A percentile compares a stretch with the other conserved stretches of the same genome.
phyloP scores from a whole-genome alignment of 2,797 vertebrate genomes.

The Antennarius maculatus region DNA sequence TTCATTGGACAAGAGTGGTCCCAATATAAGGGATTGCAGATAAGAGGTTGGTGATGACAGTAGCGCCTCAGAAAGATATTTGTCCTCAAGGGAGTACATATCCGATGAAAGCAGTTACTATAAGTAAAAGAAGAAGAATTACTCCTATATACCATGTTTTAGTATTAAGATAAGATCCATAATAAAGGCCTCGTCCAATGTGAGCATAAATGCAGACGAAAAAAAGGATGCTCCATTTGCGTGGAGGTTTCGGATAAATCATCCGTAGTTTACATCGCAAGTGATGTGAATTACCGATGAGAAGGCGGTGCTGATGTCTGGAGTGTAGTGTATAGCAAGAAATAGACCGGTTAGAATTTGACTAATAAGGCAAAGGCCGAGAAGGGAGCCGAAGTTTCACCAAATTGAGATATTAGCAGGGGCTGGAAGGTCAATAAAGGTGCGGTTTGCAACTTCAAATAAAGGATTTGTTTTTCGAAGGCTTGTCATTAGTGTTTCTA shows the following conservation, averaged over 20 bases:
- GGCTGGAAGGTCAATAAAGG: constrained; percentile 33
- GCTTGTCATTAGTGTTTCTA: constrained; percentile 56
- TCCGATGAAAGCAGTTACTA: constrained; percentile 66
- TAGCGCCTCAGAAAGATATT: too few species aligned
- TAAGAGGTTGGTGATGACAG: too few species aligned
- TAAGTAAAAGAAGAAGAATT: background rate
- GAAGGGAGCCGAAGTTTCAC: too few species aligned
- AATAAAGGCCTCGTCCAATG: too few species aligned
- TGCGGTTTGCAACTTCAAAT: constrained; percentile 46
- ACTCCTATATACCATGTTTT: constrained; percentile 64
- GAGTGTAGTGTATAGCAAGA: constrained; percentile 59
- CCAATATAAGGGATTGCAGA: too few species aligned
- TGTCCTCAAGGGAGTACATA: constrained; percentile 61
- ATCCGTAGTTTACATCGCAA: too few species aligned
- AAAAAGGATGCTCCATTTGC: constrained; percentile 66
- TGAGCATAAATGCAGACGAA: constrained; percentile 58
- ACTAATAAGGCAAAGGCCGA: rapidly evolving
- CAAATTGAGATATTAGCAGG: constrained; percentile 62
- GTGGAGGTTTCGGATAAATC: constrained; percentile 7
- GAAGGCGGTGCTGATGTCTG: constrained; percentile 46
- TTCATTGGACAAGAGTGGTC: too few species aligned
- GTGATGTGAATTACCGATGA: constrained; percentile 44
- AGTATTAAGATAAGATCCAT: too few species aligned
- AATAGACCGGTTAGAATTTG: constrained; percentile 49
- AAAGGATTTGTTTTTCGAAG: constrained; percentile 63